Conservation (phyloP, 2,888 invertebrate genomes). For the Barypeithes pellucidus region DNA sequence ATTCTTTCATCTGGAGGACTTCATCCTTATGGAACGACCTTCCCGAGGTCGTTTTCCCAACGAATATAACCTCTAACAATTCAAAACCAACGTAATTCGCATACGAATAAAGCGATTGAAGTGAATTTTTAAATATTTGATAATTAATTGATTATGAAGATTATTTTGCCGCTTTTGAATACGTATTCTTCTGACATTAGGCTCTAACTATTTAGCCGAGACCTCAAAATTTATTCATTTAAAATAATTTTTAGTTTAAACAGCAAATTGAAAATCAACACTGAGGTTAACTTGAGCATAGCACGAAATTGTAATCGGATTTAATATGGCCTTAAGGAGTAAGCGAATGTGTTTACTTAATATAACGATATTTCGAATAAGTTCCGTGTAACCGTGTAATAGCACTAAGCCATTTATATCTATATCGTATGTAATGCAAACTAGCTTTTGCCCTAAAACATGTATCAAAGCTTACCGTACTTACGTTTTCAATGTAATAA, state of each 20-base stretch:
- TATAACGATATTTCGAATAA: conserved; percentile 17
- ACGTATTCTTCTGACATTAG: no score
- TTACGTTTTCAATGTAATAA: conserved; percentile 47
- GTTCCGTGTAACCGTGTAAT: conserved; percentile 19
- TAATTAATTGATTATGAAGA: no score
- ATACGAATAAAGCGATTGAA: no score
- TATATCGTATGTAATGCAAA: conserved; percentile 41
- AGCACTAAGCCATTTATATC: conserved; percentile 38
- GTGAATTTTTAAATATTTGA: no score
- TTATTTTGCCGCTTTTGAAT: no score
- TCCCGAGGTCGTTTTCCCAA: no score
- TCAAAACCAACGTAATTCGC: no score
- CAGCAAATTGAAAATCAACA: neutral
- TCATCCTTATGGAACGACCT: no score
- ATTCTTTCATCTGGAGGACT: no score
- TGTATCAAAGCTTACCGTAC: conserved; percentile 43
- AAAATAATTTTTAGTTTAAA: neutral
- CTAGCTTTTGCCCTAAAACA: conserved; percentile 39
- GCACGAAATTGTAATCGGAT: neutral
- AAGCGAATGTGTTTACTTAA: conserved; percentile 12
- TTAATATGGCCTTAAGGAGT: conserved; percentile 14
- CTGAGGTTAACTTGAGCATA: neutral
- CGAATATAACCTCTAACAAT: no score
- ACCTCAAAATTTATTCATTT: no score
- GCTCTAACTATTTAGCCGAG: no score